Evolutionary conservation across 2,113 vertebrate genomes (phyloP).

Genomic region (Proteles cristata): DNA sequence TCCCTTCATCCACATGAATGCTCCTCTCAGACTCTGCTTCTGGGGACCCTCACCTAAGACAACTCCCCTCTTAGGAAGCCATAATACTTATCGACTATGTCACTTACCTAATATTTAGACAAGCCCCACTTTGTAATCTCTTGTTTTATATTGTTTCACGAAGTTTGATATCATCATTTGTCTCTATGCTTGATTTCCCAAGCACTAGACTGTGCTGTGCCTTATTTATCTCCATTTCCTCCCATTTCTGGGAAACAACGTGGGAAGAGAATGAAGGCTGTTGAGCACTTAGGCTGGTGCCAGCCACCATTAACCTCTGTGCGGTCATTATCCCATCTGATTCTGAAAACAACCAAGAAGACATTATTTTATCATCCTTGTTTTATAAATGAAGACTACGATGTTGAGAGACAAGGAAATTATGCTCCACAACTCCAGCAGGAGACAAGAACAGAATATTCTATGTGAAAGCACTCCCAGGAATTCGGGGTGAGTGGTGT

Average conservation of each 20-base stretch:
- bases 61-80: constrained; percentile 7
- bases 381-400: neutral
- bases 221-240: constrained; percentile 55
- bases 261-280: neutral
- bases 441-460: neutral
- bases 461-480: neutral
- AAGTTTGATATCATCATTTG: constrained; percentile 51
- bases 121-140: neutral
- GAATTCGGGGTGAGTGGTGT: neutral
- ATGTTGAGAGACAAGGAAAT: neutral
- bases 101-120: constrained; percentile 48
- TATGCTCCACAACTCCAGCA: neutral
- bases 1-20: neutral
- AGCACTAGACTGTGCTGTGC: neutral
- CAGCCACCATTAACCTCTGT: neutral
- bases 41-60: neutral
- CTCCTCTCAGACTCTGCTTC: neutral
- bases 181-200: constrained; percentile 63
- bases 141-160: neutral
- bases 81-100: neutral
- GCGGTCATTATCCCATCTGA: neutral
- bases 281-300: neutral
- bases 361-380: neutral
- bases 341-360: neutral
- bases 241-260: constrained; percentile 11